phyloP scores from a whole-genome alignment of 1,140 invertebrate genomes.

The Pissodes strobi region DNA sequence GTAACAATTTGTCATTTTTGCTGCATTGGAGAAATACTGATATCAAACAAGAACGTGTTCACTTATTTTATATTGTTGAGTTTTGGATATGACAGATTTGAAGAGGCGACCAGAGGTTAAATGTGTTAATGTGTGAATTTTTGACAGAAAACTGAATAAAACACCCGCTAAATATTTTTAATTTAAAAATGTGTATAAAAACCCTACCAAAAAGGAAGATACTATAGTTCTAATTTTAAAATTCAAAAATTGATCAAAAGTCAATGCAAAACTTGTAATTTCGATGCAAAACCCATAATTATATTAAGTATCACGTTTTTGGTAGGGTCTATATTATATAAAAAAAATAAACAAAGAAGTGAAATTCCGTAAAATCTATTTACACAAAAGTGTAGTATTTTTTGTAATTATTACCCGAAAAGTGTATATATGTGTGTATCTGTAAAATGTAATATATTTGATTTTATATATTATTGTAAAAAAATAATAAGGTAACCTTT shows the following conservation, averaged over 20 bases:
- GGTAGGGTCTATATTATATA: too few species aligned
- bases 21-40: too few species aligned
- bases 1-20: too few species aligned
- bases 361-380: slow-evolving; percentile 15
- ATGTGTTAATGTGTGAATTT: slow-evolving; percentile 43
- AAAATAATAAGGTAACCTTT: slow-evolving; percentile 42
- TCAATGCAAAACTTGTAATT: too few species aligned
- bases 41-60: too few species aligned
- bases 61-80: too few species aligned
- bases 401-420: slow-evolving; percentile 27
- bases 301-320: too few species aligned
- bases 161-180: slow-evolving; percentile 37
- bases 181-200: slow-evolving; percentile 1
- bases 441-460: slow-evolving; percentile 38
- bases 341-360: too few species aligned
- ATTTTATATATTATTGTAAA: slow-evolving; percentile 48
- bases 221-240: too few species aligned
- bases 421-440: slow-evolving; percentile 31
- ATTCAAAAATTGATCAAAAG: too few species aligned
- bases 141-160: slow-evolving; percentile 23
- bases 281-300: too few species aligned
- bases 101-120: slow-evolving; percentile 2
- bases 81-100: slow-evolving; percentile 6
- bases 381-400: slow-evolving; percentile 28
- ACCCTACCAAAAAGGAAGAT: too few species aligned